Evolutionary conservation across 1,140 invertebrate genomes (phyloP).

Genomic region (Argopecten irradians): DNA sequence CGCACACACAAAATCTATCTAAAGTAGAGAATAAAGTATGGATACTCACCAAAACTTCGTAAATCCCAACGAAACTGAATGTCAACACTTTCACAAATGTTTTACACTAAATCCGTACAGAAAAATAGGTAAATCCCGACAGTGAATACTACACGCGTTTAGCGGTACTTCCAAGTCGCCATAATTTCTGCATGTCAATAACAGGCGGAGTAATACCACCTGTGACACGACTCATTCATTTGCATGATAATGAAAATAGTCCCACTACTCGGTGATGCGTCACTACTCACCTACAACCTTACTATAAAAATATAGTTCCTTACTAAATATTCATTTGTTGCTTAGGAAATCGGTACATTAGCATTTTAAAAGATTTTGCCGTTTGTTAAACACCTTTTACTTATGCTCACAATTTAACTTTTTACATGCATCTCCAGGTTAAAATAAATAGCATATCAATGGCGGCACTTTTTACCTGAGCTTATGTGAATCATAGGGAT

Average conservation of each 20-base stretch:
- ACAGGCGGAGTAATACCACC: constrained; percentile 36
- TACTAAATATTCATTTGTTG: not conserved
- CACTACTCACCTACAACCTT: constrained; percentile 28
- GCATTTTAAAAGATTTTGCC: not conserved
- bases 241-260: constrained; percentile 46
- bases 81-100: not conserved
- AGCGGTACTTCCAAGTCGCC: constrained; percentile 46
- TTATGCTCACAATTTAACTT: not conserved
- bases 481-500: not conserved
- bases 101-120: constrained; percentile 30
- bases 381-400: not conserved
- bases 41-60: not conserved
- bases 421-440: not conserved
- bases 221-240: constrained; percentile 42
- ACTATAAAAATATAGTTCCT: constrained; percentile 29
- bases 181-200: constrained; percentile 48
- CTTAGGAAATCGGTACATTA: not conserved
- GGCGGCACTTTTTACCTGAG: not conserved
- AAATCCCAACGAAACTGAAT: not conserved
- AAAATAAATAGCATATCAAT: not conserved
- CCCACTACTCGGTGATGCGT: constrained; percentile 26
- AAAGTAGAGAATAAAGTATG: not conserved
- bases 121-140: not conserved
- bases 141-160: constrained; percentile 25
- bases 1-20: not conserved